Evolutionary conservation across 2,113 vertebrate species (phyloP).

Genomic region (Dendrocopos noguchii): DNA sequence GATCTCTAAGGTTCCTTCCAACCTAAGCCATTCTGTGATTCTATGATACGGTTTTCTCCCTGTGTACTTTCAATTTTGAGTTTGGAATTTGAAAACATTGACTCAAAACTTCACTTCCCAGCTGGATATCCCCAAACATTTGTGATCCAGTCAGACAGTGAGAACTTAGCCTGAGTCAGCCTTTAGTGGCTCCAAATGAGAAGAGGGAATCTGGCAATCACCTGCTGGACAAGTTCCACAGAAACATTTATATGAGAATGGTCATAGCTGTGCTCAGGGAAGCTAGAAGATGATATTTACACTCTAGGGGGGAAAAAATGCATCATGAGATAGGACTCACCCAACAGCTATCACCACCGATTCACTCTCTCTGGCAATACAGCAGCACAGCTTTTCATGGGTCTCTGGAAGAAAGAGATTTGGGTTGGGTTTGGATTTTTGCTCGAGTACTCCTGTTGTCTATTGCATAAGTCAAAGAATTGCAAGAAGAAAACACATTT

Average conservation of each 20-base stretch:
- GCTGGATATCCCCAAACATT: neutral
- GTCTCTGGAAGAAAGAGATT: conserved; percentile 73
- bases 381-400: conserved; percentile 78
- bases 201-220: neutral
- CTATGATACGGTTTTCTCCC: neutral
- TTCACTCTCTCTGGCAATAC: conserved; percentile 77
- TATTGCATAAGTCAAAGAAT: neutral
- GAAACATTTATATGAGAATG: neutral
- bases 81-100: neutral
- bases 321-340: conserved; percentile 64
- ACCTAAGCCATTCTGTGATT: too few species aligned
- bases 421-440: neutral
- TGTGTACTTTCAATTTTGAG: neutral
- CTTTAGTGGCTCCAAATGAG: neutral
- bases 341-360: conserved; percentile 85
- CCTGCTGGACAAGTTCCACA: neutral
- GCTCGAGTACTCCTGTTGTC: neutral
- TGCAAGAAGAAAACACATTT: neutral
- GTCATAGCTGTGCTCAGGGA: neutral
- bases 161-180: neutral
- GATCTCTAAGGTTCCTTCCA: too few species aligned
- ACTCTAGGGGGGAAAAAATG: neutral
- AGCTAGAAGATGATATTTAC: neutral
- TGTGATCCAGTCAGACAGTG: neutral
- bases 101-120: neutral